Evolutionary conservation across 1,140 invertebrate species (phyloP), one percentile per base, ranked within the genome.

Genomic region (Vanessa tameamea): DNA sequence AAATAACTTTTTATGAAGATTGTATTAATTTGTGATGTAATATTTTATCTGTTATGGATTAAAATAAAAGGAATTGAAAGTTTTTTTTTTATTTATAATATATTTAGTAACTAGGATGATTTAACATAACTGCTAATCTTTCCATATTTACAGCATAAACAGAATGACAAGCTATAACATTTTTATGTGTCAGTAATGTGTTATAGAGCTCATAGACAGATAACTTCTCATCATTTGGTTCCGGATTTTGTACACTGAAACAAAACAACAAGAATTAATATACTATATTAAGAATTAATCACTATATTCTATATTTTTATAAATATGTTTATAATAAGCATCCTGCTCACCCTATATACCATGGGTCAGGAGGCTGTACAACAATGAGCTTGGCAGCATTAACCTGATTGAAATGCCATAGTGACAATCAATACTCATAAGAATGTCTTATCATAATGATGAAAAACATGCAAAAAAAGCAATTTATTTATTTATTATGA

Each of bases 71-170:
- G 20, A 48, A 48, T 51, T 55, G 12, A 48, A 48, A 48, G 1
- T 61, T 59, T 59, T 16, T 53, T 53, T 16, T 55, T 55, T 20
- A 55, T n/a, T 16, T 8, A 16, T 55, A 9, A 55, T 59, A 26
- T 13, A 31, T 37, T 80, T 83, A 93, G 81, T 93, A 89, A 77
- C 92, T 93, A 59, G 92, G 92, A 81, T 93, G 94, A 66, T 94
- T 93, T 72, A 95, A 82, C 90, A 94, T 93, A 64, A 93, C 89
- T 8, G 93, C 93, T 3, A 95, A 77, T 61, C 94, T 88, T 76
- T 95, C 94, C 93, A 94, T 94, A 75, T 95, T 95, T 0, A 95
- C 89, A 20, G 94, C 90, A 82, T 94, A 94, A 2, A 95, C 92
- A 2, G 94, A 92, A 83, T 95, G 94, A 15, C 94, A 94, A 3